These are phyloP conservation scores for Passer montanus DNA, from an alignment of 2,113 vertebrate genomes.

Conservation along the genomic window DNA sequence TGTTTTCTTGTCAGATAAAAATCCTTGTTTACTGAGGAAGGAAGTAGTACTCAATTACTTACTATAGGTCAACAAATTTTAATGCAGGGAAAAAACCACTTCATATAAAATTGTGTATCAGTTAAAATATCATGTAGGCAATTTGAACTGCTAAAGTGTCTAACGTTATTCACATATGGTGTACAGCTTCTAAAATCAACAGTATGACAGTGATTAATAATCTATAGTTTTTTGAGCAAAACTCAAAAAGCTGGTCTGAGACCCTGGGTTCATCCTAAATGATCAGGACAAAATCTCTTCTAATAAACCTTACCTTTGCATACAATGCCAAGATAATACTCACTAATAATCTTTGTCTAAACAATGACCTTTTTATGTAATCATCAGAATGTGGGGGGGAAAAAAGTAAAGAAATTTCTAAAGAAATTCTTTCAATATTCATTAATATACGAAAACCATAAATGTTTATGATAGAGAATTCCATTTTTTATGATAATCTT, in stretches of 20 bases:
- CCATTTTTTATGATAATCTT: not conserved
- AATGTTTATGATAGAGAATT: not conserved
- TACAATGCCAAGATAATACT: not conserved
- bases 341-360: not conserved
- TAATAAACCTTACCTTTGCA: not conserved
- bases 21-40: not conserved
- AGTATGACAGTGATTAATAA: not conserved
- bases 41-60: not conserved
- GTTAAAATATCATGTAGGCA: not conserved
- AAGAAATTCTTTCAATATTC: not conserved
- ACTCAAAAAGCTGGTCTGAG: not conserved
- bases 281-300: not conserved
- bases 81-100: rapidly evolving
- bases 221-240: not conserved
- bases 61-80: not conserved
- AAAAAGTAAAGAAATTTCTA: not conserved
- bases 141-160: not conserved
- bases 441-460: not conserved
- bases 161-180: not conserved
- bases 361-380: not conserved
- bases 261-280: not conserved
- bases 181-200: not conserved
- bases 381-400: not conserved
- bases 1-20: not conserved
- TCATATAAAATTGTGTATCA: not conserved